These are phyloP conservation scores for Falcaria lacertinaria DNA, from an alignment of 2,888 invertebrate genomes.

Conservation along the genomic window DNA sequence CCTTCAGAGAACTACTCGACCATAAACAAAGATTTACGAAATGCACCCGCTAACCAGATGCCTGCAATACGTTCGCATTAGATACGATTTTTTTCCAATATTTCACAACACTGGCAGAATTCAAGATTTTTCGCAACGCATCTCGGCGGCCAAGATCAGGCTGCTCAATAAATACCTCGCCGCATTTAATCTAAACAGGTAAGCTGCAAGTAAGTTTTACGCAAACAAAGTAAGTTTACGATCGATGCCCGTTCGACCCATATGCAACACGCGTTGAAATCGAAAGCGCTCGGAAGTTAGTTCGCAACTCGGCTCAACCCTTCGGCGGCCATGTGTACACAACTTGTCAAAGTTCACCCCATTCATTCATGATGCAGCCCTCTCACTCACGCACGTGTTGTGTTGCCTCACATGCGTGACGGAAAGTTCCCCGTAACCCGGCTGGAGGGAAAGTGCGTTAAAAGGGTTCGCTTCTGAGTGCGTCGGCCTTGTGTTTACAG, in stretches of 20 bases:
- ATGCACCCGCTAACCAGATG: slow-evolving; percentile 47
- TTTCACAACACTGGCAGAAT: neutral
- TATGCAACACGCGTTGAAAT: slow-evolving; percentile 70
- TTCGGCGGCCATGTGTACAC: slow-evolving; percentile 63
- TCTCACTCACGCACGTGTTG: slow-evolving; percentile 63
- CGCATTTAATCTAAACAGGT: slow-evolving; percentile 34
- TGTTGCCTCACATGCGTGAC: slow-evolving; percentile 59
- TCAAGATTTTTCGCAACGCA: slow-evolving; percentile 45
- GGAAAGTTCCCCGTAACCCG: slow-evolving; percentile 34
- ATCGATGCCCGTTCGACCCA: slow-evolving; percentile 65
- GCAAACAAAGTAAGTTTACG: slow-evolving; percentile 43
- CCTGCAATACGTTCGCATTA: slow-evolving; percentile 55
- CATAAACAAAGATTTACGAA: slow-evolving; percentile 76
- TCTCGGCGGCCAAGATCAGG: slow-evolving; percentile 23
- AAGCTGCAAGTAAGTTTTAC: slow-evolving; percentile 42
- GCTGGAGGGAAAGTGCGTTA: slow-evolving; percentile 22
- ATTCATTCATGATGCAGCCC: slow-evolving; percentile 67
- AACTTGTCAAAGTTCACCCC: slow-evolving; percentile 65
- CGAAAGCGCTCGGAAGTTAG: slow-evolving; percentile 63
- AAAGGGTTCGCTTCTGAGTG: slow-evolving; percentile 20
- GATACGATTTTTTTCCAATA: slow-evolving; percentile 42
- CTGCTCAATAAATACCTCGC: slow-evolving; percentile 11
- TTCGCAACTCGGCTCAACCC: slow-evolving; percentile 65
- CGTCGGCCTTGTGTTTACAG: slow-evolving; percentile 43
- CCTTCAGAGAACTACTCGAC: slow-evolving; percentile 66